phyloP scores from a whole-genome alignment of 2,113 vertebrate species.

The Puntigrus tetrazona region DNA sequence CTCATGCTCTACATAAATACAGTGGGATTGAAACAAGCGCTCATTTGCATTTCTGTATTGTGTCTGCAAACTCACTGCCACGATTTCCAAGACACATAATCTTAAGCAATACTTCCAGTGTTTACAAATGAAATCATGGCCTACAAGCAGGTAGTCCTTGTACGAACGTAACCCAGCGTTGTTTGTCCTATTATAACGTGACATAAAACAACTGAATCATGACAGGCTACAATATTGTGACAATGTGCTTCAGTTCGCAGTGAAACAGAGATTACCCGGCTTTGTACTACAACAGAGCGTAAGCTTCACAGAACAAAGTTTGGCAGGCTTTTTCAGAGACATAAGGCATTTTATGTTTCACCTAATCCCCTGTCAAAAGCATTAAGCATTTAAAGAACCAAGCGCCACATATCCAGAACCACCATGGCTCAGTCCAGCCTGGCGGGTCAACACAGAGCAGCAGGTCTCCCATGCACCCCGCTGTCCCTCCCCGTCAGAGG shows the following conservation, averaged over 20 bases:
- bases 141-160: constrained; percentile 14
- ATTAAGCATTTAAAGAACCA: constrained; percentile 72
- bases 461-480: constrained; percentile 74
- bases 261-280: not conserved
- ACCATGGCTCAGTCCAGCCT: constrained; percentile 69
- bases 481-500: constrained; percentile 76
- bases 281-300: constrained; percentile 6
- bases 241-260: not conserved
- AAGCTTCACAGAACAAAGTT: constrained; percentile 61
- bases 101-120: not conserved
- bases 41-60: constrained; percentile 27
- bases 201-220: not conserved
- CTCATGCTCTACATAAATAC: constrained; percentile 54
- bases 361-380: constrained; percentile 76
- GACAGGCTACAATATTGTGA: constrained; percentile 1
- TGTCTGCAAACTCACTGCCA: constrained; percentile 28
- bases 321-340: constrained; percentile 68
- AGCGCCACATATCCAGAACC: constrained; percentile 71
- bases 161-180: not conserved
- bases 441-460: constrained; percentile 72
- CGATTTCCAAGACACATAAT: not conserved
- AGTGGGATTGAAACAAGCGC: constrained; percentile 53
- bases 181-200: not conserved
- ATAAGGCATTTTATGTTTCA: constrained; percentile 73
- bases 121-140: constrained; percentile 21